Evolutionary conservation across 92 coral and sea anemone genomes (phyloP).

Genomic region (Epizoanthus ramosus): DNA sequence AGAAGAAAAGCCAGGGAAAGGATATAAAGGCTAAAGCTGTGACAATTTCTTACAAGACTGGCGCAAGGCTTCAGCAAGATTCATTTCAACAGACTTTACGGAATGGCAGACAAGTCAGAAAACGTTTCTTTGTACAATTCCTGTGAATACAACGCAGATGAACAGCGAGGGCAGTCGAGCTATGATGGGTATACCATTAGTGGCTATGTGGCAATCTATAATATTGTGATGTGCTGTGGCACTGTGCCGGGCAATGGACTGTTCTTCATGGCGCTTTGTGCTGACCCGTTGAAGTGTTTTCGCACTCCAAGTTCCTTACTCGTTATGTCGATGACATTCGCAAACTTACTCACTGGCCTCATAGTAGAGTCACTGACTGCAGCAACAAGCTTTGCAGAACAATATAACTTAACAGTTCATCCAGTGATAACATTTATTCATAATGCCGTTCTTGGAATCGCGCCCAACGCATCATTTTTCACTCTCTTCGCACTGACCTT

Average conservation of each 20-base stretch:
- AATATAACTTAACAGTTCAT: neutral
- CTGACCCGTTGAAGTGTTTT: slow-evolving; percentile 21
- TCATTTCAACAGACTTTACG: neutral
- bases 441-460: neutral
- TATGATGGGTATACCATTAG: neutral
- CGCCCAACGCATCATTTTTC: slow-evolving; percentile 36
- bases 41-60: neutral
- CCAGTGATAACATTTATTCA: neutral
- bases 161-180: too few relatives aligned
- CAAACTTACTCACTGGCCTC: slow-evolving; percentile 24
- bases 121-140: neutral
- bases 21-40: neutral
- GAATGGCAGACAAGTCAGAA: neutral
- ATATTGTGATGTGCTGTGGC: neutral
- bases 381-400: neutral
- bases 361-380: slow-evolving; percentile 26
- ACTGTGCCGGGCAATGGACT: slow-evolving; percentile 30
- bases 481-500: slow-evolving; percentile 26
- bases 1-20: too few relatives aligned
- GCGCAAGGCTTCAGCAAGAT: neutral
- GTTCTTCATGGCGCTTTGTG: slow-evolving; percentile 6
- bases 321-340: slow-evolving; percentile 31
- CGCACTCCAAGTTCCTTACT: slow-evolving; percentile 26
- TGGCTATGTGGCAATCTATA: slow-evolving; percentile 4
- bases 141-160: neutral